phyloP scores from a whole-genome alignment of 1,140 invertebrate species.

The Glomeris maerens region DNA sequence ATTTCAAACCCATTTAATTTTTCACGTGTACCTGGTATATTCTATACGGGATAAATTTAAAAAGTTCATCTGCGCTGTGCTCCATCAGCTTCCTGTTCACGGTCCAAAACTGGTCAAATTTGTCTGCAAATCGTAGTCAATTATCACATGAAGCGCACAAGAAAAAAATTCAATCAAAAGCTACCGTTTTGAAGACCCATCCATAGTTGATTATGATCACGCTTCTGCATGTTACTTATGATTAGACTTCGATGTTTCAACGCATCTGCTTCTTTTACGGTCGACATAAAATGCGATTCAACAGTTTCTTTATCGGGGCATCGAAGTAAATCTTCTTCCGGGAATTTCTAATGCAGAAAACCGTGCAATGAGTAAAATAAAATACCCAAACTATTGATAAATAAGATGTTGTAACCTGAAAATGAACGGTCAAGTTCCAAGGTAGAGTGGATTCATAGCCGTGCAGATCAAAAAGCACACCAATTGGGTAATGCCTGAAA shows the following conservation, averaged over 20 bases:
- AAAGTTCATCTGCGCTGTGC: conserved; percentile 51
- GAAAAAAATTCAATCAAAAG: not conserved
- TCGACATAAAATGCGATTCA: conserved; percentile 85
- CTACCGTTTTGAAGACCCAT: conserved; percentile 77
- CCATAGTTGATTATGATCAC: conserved; percentile 95
- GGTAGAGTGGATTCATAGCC: conserved; percentile 59
- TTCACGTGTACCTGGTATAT: conserved; percentile 50
- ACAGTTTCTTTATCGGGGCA: conserved; percentile 59
- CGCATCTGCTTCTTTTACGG: conserved; percentile 93
- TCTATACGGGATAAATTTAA: conserved; percentile 84
- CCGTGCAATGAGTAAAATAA: conserved; percentile 9
- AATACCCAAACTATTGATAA: too few species aligned
- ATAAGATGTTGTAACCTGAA: conserved; percentile 38
- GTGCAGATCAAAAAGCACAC: conserved; percentile 78
- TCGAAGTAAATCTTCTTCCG: conserved; percentile 35
- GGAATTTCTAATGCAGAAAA: conserved; percentile 32
- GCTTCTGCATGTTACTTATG: conserved; percentile 89
- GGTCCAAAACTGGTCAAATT: conserved; percentile 98
- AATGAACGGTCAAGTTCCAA: conserved; percentile 90
- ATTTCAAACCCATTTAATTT: too few species aligned
- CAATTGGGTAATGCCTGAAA: conserved; percentile 81
- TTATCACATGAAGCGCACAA: conserved; percentile 10
- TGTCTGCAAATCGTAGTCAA: conserved; percentile 47
- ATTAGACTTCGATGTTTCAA: conserved; percentile 85
- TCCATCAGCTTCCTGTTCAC: conserved; percentile 93